Percentiles rank a stretch among this genome's conserved stretches.
These are phyloP conservation scores for Leptinotarsa haldemani DNA, from an alignment of 2,888 invertebrate species.

Conservation along the genomic window DNA sequence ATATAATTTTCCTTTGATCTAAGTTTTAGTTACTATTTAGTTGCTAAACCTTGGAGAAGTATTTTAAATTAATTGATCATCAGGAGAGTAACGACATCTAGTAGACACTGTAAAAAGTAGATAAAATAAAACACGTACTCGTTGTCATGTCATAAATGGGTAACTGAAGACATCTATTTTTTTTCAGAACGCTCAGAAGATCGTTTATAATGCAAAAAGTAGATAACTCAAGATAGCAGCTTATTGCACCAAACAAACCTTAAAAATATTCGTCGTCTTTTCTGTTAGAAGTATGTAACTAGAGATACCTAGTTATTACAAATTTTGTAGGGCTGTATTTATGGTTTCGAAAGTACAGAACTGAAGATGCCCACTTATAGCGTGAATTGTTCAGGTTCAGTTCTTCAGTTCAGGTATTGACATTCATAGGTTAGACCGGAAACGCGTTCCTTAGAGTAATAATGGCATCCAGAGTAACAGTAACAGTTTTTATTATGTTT, in stretches of 20 bases:
- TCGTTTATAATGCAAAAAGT: slow-evolving; percentile 2
- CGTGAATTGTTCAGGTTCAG: neutral
- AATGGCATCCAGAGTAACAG: too few species aligned
- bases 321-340: neutral
- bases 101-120: neutral
- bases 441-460: too few species aligned
- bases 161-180: slow-evolving; percentile 12
- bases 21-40: too few species aligned
- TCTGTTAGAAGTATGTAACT: neutral
- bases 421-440: too few species aligned
- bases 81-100: slow-evolving; percentile 3
- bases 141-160: slow-evolving; percentile 4
- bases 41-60: too few species aligned
- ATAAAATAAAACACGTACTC: slow-evolving; percentile 1
- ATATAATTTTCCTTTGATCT: too few species aligned
- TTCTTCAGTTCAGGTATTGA: neutral
- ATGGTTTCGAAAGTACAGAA: neutral
- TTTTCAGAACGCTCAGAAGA: neutral
- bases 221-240: neutral
- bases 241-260: neutral
- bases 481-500: too few species aligned
- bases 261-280: neutral
- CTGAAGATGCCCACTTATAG: neutral
- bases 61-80: too few species aligned
- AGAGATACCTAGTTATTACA: neutral